Conservation (phyloP, 2,888 invertebrate species). For the Eupithecia centaureata region DNA sequence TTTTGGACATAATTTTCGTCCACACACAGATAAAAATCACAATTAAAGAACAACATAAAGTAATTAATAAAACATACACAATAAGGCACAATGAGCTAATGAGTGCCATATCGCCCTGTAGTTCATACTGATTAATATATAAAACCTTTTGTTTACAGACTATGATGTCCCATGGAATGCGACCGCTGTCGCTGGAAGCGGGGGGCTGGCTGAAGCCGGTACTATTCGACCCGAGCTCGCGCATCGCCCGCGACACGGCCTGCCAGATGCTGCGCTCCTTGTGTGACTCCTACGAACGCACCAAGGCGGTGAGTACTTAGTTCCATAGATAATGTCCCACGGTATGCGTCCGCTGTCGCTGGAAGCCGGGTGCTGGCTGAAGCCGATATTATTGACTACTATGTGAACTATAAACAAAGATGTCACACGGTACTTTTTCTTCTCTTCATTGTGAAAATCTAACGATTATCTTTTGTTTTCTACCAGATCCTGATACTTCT, state of each 20-base stretch:
- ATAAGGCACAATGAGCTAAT: too few species aligned
- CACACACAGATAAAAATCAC: too few species aligned
- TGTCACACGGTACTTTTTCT: neutral
- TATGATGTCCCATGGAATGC: slow-evolving; percentile 79
- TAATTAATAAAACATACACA: too few species aligned
- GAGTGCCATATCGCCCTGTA: too few species aligned
- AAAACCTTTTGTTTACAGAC: slow-evolving; percentile 53
- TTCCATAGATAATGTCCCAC: slow-evolving; percentile 70
- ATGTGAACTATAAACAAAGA: neutral
- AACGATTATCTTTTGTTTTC: slow-evolving; percentile 15
- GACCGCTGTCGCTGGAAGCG: slow-evolving; percentile 85
- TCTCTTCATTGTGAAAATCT: neutral
- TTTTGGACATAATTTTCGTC: too few species aligned
- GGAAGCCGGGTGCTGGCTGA: slow-evolving; percentile 92
- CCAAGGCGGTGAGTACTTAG: slow-evolving; percentile 68
- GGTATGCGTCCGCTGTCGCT: slow-evolving; percentile 85
- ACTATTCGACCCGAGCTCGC: slow-evolving; percentile 95
- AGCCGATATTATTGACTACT: slow-evolving; percentile 90
- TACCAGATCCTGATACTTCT: slow-evolving; percentile 90
- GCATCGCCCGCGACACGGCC: slow-evolving; percentile 93
- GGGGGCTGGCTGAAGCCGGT: slow-evolving; percentile 96
- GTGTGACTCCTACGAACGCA: slow-evolving; percentile 84
- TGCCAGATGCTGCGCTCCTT: slow-evolving; percentile 94
- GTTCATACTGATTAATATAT: neutral
- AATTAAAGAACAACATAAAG: too few species aligned